These are phyloP conservation scores for Harpegnathos saltator DNA, from an alignment of 1,140 invertebrate species.

Conservation along the genomic window DNA sequence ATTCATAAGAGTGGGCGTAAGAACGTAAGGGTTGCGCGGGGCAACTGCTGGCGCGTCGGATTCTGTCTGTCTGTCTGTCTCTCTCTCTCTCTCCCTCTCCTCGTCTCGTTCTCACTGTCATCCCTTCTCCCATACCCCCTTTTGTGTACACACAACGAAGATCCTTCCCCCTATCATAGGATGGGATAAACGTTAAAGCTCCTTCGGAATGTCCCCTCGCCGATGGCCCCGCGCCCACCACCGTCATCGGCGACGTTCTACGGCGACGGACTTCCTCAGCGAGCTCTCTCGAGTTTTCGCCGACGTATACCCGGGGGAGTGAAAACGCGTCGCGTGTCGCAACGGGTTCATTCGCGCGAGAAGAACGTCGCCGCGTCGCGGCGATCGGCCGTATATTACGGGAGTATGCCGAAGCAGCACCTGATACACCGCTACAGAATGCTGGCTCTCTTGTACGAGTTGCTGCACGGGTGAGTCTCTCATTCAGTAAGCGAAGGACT, in stretches of 20 bases:
- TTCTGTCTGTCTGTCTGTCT: neutral
- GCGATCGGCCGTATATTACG: too few species aligned
- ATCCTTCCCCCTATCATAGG: conserved; percentile 27
- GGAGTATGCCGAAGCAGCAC: conserved; percentile 8
- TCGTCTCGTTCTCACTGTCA: neutral
- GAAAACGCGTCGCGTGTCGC: conserved; percentile 52
- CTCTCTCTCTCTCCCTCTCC: neutral
- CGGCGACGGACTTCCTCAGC: conserved; percentile 7
- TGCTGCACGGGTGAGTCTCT: conserved; percentile 42
- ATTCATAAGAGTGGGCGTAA: conserved; percentile 77
- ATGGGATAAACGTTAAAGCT: conserved; percentile 47
- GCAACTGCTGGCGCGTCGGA: neutral
- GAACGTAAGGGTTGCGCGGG: conserved; percentile 55
- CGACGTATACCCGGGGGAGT: conserved; percentile 35
- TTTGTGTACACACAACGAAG: conserved; percentile 42
- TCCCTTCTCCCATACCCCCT: too few species aligned
- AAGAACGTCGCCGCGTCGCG: too few species aligned
- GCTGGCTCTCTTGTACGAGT: conserved; percentile 14
- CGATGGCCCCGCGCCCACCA: conserved; percentile 33
- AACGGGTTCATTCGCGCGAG: conserved; percentile 14
- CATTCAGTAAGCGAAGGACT: conserved; percentile 1
- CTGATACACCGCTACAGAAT: conserved; percentile 22
- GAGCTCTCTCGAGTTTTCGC: conserved; percentile 22
- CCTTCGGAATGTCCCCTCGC: conserved; percentile 17
- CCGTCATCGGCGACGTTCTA: conserved; percentile 1